Evolutionary conservation across 23 tunicate genomes (phyloP).

Genomic region (Halocynthia roretzi): DNA sequence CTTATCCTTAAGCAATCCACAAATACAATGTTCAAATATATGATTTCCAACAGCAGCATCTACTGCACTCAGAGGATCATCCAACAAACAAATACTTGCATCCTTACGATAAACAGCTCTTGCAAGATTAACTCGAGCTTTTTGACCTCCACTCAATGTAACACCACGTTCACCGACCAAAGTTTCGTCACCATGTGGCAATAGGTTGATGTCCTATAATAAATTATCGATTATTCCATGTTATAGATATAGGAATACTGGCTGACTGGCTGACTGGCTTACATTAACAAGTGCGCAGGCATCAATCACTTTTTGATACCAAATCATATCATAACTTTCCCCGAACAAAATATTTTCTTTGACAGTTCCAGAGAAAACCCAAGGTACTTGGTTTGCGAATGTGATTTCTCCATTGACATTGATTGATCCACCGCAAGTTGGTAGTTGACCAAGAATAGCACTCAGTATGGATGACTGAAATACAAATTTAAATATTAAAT

Average conservation of each 20-base stretch:
- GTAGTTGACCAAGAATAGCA: constrained; percentile 21
- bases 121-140: too few species aligned
- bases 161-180: constrained; percentile 91
- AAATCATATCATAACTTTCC: constrained; percentile 6
- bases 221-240: too few species aligned
- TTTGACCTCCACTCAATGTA: too few species aligned
- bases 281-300: constrained; percentile 23
- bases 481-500: too few species aligned
- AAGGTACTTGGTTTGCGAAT: constrained; percentile 33
- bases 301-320: constrained; percentile 26
- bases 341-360: constrained; percentile 30
- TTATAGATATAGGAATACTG: too few species aligned
- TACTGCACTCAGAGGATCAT: constrained; percentile 93
- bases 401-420: constrained; percentile 13
- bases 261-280: too few species aligned
- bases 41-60: constrained; percentile 82
- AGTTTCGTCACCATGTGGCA: constrained; percentile 70
- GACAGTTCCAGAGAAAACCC: constrained; percentile 37
- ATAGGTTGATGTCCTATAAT: constrained; percentile 45
- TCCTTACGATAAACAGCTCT: too few species aligned
- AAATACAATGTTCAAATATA: constrained; percentile 66
- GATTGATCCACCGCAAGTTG: constrained; percentile 13
- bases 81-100: too few species aligned
- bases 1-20: constrained; percentile 51
- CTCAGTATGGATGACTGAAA: constrained; percentile 23